Base-by-base conservation (phyloP, 2,113 vertebrate species). In the Arothron firmamentum region DNA sequence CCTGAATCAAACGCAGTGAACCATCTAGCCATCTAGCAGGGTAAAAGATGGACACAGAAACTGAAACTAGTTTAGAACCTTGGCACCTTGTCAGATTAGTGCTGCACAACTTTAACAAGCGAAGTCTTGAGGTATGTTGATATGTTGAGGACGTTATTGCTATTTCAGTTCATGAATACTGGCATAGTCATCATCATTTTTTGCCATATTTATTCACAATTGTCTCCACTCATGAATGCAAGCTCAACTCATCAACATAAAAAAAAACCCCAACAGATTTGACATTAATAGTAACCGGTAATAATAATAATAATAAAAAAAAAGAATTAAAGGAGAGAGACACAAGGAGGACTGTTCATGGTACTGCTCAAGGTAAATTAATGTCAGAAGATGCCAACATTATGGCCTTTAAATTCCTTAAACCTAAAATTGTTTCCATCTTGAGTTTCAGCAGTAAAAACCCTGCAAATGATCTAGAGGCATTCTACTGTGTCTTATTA, bases 1-100 rank as follows among this genome's bases (percentile, higher is more conserved):
- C 50, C 60, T 71, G 67, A 72, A 74, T 79, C 57, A 75, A 62
- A 72, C 43, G 64, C 53, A 58, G 46, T 52, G 56, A 71, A 70
- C 17, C 49, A 53, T 68, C 80, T 45, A 73, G 34, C 62, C 65
- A 56, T 64, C 20, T 45, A 65, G 59, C 81, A 86, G 76, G 80
- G 82, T 84, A 80, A 69, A 75, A 59, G 46, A 76, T 59, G 18
- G 48, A 52, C 28, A 15, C 16, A 31, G 52, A 16, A 17, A n/a
- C n/a, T 47, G 10, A 38, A 38, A 38, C 34, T 38, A 28, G 4
- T 28, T 28, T 28, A 28, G 6, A 28, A 28, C 25, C 25, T 28
- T 28, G 25, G 25, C 25, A 28, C 25, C 25, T 28, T 28, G 25
- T 28, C 25, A 28, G 25, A 28, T 28, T 28, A 5, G 25, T 6